These are phyloP conservation scores for Pomatostomus ruficeps DNA, from an alignment of 2,113 vertebrate genomes.

Conservation along the genomic window DNA sequence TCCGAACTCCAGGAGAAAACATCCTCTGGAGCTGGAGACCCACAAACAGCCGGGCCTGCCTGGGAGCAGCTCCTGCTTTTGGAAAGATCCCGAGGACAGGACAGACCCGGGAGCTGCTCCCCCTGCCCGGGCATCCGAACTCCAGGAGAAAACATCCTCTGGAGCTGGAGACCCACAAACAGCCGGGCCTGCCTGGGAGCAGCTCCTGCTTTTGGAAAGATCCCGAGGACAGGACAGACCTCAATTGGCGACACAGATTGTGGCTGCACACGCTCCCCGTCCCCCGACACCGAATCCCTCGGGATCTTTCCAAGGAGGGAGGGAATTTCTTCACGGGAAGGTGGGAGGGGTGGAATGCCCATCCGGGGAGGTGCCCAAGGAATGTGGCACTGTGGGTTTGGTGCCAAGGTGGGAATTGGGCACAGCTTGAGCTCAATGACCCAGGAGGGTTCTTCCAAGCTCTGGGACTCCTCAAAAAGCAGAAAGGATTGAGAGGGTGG, in stretches of 20 bases:
- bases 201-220: not conserved
- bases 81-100: not conserved
- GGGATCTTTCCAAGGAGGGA: not conserved
- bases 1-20: not conserved
- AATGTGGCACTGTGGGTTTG: not conserved
- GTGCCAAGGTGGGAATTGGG: not conserved
- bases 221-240: not conserved
- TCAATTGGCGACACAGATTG: not conserved
- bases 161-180: not conserved
- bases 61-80: not conserved
- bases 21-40: not conserved
- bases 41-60: not conserved
- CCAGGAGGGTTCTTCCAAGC: not conserved
- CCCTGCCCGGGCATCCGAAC: not conserved
- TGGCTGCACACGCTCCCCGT: fast-evolving
- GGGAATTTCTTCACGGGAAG: not conserved
- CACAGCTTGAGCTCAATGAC: not conserved
- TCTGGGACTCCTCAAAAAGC: not conserved
- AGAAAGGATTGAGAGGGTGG: not conserved
- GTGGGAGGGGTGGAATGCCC: not conserved
- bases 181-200: not conserved
- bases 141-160: not conserved
- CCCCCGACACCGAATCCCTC: not conserved
- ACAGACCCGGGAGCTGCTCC: not conserved
- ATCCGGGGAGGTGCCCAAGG: not conserved